These are phyloP conservation scores for Oplegnathus fasciatus DNA, from an alignment of 2,113 vertebrate species.

Conservation along the genomic window DNA sequence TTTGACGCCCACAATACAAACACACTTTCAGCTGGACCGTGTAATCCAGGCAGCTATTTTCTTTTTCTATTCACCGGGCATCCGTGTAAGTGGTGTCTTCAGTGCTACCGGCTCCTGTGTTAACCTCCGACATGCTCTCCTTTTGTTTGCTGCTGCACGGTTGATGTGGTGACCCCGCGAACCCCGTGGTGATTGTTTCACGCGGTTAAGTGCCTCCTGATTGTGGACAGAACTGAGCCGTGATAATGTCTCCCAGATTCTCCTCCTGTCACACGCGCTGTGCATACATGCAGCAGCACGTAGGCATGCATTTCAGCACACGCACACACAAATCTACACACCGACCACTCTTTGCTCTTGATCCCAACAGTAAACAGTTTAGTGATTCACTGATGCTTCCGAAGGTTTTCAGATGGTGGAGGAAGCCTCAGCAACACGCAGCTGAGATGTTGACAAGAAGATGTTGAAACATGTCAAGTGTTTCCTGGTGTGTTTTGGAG, in stretches of 20 bases:
- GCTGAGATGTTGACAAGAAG: constrained; percentile 32
- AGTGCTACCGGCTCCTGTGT: constrained; percentile 55
- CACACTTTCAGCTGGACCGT: constrained; percentile 57
- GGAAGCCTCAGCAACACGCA: constrained; percentile 33
- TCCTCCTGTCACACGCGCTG: constrained; percentile 41
- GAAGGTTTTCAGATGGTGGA: constrained; percentile 65
- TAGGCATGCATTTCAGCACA: constrained; percentile 40
- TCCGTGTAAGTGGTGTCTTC: constrained; percentile 64
- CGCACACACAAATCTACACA: background rate
- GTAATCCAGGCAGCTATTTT: constrained; percentile 74
- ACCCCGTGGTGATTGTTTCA: constrained; percentile 66
- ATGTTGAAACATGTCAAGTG: constrained; percentile 59
- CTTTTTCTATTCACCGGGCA: constrained; percentile 35
- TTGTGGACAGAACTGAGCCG: constrained; percentile 64
- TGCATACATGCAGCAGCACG: constrained; percentile 43
- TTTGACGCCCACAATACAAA: constrained; percentile 67
- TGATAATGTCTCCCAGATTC: constrained; percentile 80
- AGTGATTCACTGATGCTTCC: constrained; percentile 38
- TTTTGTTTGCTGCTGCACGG: constrained; percentile 75
- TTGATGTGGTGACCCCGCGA: constrained; percentile 71
- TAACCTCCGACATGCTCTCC: constrained; percentile 54
- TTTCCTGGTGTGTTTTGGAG: constrained; percentile 53
- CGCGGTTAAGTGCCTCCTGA: constrained; percentile 75
- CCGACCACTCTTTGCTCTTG: constrained; percentile 15
- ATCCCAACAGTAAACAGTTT: constrained; percentile 57